Evolutionary conservation across 2,113 vertebrate species (phyloP).

Genomic region (Prinia subflava): DNA sequence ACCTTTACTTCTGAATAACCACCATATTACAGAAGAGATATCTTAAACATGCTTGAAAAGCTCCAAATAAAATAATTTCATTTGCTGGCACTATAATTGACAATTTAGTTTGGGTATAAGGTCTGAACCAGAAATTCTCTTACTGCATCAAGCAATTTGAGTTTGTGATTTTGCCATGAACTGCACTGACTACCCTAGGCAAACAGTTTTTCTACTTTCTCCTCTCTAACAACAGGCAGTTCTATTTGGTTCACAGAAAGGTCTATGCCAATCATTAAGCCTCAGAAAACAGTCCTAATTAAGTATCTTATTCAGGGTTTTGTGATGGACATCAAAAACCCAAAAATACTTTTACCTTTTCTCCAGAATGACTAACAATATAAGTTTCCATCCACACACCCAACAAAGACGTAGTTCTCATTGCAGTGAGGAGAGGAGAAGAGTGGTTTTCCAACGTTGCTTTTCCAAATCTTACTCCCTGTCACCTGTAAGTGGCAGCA

Average conservation of each 20-base stretch:
- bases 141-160: not conserved
- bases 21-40: not conserved
- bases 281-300: not conserved
- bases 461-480: conserved; percentile 81
- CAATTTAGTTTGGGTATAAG: not conserved
- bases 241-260: not conserved
- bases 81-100: not conserved
- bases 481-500: conserved; percentile 69
- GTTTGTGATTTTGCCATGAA: not conserved
- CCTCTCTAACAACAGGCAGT: not conserved
- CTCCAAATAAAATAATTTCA: not conserved
- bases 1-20: not conserved
- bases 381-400: conserved; percentile 89
- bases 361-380: conserved; percentile 80
- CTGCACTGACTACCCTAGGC: not conserved
- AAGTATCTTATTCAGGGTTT: not conserved
- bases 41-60: not conserved
- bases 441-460: conserved; percentile 77
- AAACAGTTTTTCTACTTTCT: not conserved
- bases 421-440: conserved; percentile 88
- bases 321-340: not conserved
- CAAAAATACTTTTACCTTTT: conserved; percentile 73
- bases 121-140: not conserved
- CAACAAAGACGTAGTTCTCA: conserved; percentile 72
- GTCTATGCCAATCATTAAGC: not conserved